Evolutionary conservation across 2,888 invertebrate genomes (phyloP).

Genomic region (Disparrhopalites patrizii): DNA sequence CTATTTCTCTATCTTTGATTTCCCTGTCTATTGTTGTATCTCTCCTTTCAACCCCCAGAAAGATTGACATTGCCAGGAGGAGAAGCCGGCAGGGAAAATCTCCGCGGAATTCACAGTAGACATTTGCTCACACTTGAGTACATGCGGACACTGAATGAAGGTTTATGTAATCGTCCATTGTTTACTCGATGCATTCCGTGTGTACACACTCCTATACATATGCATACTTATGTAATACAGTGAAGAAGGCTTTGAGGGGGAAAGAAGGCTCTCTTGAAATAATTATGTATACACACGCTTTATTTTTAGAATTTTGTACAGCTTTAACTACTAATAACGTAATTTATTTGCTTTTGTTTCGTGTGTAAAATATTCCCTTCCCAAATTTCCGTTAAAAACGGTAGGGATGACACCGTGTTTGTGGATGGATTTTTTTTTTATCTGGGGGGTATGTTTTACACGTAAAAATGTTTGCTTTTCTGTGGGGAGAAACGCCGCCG

Average conservation of each 20-base stretch:
- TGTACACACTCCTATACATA: not conserved
- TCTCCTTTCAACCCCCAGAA: not conserved
- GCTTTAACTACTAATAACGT: not conserved
- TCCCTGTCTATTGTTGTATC: not conserved
- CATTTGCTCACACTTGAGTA: slow-evolving; percentile 4
- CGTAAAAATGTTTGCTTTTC: not conserved
- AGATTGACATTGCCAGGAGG: not conserved
- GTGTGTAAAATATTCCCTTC: not conserved
- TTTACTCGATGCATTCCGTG: not conserved
- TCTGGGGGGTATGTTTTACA: too few relatives aligned
- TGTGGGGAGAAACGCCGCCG: too few relatives aligned
- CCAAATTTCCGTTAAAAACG: too few relatives aligned
- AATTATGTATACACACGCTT: too few relatives aligned
- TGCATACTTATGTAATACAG: too few relatives aligned
- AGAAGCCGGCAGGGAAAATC: too few relatives aligned
- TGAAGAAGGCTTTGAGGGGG: too few relatives aligned
- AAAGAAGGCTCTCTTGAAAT: too few relatives aligned
- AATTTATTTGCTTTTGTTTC: slow-evolving; percentile 6
- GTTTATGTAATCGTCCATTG: too few relatives aligned
- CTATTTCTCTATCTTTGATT: not conserved
- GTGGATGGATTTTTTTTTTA: too few relatives aligned
- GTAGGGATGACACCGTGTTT: too few relatives aligned
- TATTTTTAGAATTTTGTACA: not conserved
- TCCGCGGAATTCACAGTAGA: slow-evolving; percentile 1
- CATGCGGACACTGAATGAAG: too few relatives aligned